Evolutionary conservation across 2,888 invertebrate genomes (phyloP).

Genomic region (Drosophila mimetica): DNA sequence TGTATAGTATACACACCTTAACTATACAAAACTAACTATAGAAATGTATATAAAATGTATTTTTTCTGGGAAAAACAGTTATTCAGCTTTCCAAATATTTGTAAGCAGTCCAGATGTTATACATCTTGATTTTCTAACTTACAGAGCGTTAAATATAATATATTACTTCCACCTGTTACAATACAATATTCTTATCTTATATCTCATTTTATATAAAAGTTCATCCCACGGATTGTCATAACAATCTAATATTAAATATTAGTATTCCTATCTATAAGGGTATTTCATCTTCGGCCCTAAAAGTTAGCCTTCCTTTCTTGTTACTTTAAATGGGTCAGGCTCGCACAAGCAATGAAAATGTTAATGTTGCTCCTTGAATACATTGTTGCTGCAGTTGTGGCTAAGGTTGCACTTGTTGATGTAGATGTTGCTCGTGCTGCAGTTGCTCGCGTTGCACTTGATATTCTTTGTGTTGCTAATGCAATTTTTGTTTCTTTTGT

Average conservation of each 20-base stretch:
- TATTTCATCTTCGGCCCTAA: not conserved
- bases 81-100: too few species aligned
- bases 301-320: not conserved
- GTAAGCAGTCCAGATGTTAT: too few species aligned
- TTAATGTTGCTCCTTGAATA: conserved; percentile 16
- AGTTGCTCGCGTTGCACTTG: too few species aligned
- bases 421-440: not conserved
- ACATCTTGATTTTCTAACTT: too few species aligned
- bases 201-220: not conserved
- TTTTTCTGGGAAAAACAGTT: too few species aligned
- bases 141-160: too few species aligned
- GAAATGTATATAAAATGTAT: too few species aligned
- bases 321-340: conserved; percentile 54
- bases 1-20: too few species aligned
- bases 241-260: not conserved
- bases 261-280: not conserved
- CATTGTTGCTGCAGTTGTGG: not conserved
- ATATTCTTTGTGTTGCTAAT: not conserved
- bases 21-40: too few species aligned
- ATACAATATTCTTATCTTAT: too few species aligned
- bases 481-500: not conserved
- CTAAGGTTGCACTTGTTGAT: conserved; percentile 3
- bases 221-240: too few species aligned
- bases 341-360: conserved; percentile 37
- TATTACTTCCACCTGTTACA: not conserved